Evolutionary conservation across 2,113 vertebrate genomes (phyloP), one percentile per base, ranked within the genome.

Genomic region (Poeciliopsis occidentalis): DNA sequence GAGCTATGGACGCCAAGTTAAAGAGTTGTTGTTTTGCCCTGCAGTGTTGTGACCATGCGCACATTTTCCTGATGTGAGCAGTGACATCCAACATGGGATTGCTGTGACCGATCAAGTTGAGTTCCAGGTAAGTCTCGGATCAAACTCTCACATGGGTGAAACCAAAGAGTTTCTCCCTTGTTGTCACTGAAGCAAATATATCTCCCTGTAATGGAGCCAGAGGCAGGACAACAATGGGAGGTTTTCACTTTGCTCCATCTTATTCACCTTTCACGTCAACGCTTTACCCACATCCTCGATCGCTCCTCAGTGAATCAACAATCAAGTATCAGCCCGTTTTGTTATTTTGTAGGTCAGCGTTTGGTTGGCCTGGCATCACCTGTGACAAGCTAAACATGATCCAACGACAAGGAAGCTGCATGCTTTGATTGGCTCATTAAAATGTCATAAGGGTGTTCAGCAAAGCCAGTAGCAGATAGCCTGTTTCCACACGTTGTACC

Each of bases 381-480:
- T 51, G 67, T 71, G 70, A 73, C 78, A 71, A 81, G 62, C 78
- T 44, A 61, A 87, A 86, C 81, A 71, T 24, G 63, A 89, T 74
- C 87, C 85, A 73, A 69, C 79, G 24, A 78, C 69, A n/a, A 63
- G 81, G 69, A 77, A 67, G 73, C 84, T 68, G 83, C 76, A 66
- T 73, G 76, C 76, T 76, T 69, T 76, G 78, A 79, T 87, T 78
- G 71, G 82, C 76, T 88, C 84, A 85, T 89, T 88, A 89, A 89
- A 84, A 41, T 87, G 61, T 82, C 82, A 88, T 87, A 32, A 76
- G 82, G 62, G 69, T 82, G 78, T 83, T 84, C 64, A 71, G 82
- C 75, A 78, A 79, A 82, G 75, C 79, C 72, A 19, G 73, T 68
- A 75, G 31, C 65, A 26, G 69, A 61, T n/a, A 19, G 44, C 67